A percentile compares a stretch with the other conserved stretches of the same genome.
Evolutionary conservation across 2,113 vertebrate species (phyloP).

Genomic region (Blennius ocellaris): DNA sequence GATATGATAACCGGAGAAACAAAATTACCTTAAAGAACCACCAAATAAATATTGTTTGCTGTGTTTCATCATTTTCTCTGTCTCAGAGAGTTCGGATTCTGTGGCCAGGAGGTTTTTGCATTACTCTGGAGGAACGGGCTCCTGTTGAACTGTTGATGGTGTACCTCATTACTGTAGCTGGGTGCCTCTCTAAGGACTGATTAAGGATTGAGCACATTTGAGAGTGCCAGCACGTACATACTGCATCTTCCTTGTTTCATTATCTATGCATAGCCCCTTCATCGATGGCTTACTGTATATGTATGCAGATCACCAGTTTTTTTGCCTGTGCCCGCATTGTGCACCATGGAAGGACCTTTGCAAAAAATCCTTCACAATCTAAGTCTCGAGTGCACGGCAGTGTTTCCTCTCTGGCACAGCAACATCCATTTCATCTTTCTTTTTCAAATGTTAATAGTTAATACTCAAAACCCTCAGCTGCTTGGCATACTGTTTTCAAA

Average conservation of each 20-base stretch:
- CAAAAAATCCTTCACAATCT: constrained; percentile 22
- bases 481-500: constrained; percentile 7
- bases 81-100: constrained; percentile 43
- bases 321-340: constrained; percentile 19
- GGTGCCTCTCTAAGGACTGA: constrained; percentile 73
- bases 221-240: constrained; percentile 64
- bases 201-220: constrained; percentile 74
- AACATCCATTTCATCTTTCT: constrained; percentile 35
- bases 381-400: constrained; percentile 4
- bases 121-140: constrained; percentile 60
- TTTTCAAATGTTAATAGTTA: constrained; percentile 49
- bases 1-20: background rate
- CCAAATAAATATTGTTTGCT: constrained; percentile 38
- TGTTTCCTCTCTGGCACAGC: background rate
- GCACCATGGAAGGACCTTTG: constrained; percentile 10
- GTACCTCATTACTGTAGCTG: constrained; percentile 74
- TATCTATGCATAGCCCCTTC: constrained; percentile 52
- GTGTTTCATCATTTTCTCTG: constrained; percentile 50
- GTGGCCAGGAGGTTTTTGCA: constrained; percentile 43
- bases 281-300: constrained; percentile 59
- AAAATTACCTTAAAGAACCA: constrained; percentile 24
- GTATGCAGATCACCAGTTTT: constrained; percentile 29
- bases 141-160: constrained; percentile 71
- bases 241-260: constrained; percentile 58
- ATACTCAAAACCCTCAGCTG: constrained; percentile 8